Evolutionary conservation across 2,113 vertebrate species (phyloP), one percentile per base, ranked within the genome.

Genomic region (Piaya cayana): DNA sequence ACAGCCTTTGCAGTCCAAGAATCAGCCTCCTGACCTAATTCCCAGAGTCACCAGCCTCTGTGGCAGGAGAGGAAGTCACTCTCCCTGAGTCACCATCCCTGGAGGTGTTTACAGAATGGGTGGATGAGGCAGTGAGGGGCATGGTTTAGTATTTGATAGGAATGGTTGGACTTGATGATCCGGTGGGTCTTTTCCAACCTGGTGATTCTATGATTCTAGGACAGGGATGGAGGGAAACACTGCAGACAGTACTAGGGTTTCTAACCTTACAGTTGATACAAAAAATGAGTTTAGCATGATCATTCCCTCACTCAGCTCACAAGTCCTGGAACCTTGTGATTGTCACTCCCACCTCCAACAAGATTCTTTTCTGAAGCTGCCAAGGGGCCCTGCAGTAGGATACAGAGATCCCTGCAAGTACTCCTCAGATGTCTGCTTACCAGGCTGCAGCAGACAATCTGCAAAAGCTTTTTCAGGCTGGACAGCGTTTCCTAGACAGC

Each of bases 61-160:
- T 32, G 7, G 3, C 2, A 6, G 11, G 15, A 18, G 3, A 1
- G 4, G 29, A 80, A 9, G 21, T n/a, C n/a, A n/a, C n/a, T n/a
- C n/a, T n/a, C n/a, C n/a, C n/a, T n/a, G n/a, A n/a, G n/a, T n/a
- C n/a, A n/a, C n/a, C n/a, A n/a, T n/a, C n/a, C n/a, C n/a, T n/a
- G n/a, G n/a, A n/a, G n/a, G n/a, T n/a, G n/a, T n/a, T n/a, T n/a
- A n/a, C n/a, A n/a, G n/a, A n/a, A n/a, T n/a, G n/a, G n/a, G n/a
- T n/a, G n/a, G n/a, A n/a, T n/a, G n/a, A n/a, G n/a, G n/a, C n/a
- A n/a, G n/a, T n/a, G n/a, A n/a, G n/a, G n/a, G n/a, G n/a, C n/a
- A n/a, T n/a, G n/a, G n/a, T n/a, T n/a, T n/a, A n/a, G n/a, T n/a
- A n/a, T n/a, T n/a, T n/a, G n/a, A n/a, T n/a, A n/a, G n/a, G n/a